Evolutionary conservation across 2,113 vertebrate genomes (phyloP).

Genomic region (Urocynchramus pylzowi): DNA sequence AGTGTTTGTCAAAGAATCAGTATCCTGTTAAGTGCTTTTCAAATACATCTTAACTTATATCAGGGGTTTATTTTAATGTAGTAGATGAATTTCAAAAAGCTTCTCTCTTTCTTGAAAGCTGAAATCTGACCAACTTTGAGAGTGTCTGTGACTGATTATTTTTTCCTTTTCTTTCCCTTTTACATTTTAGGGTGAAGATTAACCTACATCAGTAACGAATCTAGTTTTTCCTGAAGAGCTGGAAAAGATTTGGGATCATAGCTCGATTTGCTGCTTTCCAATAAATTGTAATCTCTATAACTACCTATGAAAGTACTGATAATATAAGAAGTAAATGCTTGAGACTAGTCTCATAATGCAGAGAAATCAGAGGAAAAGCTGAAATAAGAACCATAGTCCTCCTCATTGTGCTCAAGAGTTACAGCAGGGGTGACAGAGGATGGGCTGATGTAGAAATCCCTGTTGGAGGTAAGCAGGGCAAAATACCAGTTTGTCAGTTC

Average conservation of each 20-base stretch:
- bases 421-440: neutral
- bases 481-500: neutral
- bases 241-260: neutral
- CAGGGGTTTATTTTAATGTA: neutral
- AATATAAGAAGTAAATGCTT: neutral
- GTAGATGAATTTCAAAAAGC: neutral
- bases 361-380: neutral
- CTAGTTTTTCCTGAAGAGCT: neutral
- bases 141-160: neutral
- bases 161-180: neutral
- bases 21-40: neutral
- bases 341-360: neutral
- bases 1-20: neutral
- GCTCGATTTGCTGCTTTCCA: neutral
- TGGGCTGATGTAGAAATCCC: neutral
- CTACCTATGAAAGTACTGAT: neutral
- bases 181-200: conserved; percentile 54
- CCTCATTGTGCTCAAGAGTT: neutral
- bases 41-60: neutral
- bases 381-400: neutral
- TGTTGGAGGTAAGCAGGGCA: neutral
- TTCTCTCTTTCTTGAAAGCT: neutral
- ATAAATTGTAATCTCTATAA: conserved; percentile 4
- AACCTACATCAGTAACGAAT: neutral
- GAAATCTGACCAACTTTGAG: neutral